phyloP scores from a whole-genome alignment of 2,888 invertebrate genomes.

The Nomada flava region DNA sequence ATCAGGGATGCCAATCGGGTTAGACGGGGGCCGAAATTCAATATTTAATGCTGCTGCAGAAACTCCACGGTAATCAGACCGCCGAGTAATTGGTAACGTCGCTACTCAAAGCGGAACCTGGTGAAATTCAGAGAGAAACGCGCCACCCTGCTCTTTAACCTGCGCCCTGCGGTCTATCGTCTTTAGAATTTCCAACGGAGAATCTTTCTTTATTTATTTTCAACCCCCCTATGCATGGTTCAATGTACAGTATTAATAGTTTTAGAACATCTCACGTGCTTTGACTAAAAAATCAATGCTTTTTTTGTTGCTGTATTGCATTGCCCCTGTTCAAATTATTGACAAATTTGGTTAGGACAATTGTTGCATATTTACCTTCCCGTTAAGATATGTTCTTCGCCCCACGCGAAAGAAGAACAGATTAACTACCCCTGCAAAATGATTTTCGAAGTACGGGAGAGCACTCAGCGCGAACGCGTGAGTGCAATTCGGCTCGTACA shows the following conservation, averaged over 20 bases:
- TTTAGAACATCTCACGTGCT: no score
- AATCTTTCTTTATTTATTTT: background rate
- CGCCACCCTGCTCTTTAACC: conserved; percentile 7
- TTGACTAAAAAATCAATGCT: background rate
- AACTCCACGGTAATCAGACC: conserved; percentile 76
- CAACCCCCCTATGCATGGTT: background rate
- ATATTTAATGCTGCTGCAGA: conserved; percentile 75
- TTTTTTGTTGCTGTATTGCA: no score
- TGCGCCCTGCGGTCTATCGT: background rate
- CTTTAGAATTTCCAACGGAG: background rate
- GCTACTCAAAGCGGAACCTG: conserved; percentile 64
- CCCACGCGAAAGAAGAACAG: background rate
- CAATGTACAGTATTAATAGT: background rate
- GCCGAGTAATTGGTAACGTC: conserved; percentile 67
- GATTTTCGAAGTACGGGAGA: conserved; percentile 23
- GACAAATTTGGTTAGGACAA: no score
- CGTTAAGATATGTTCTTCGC: background rate
- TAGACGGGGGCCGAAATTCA: conserved; percentile 73
- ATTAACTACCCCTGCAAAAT: conserved; percentile 24
- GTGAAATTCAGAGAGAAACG: conserved; percentile 41
- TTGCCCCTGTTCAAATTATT: no score
- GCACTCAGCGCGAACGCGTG: conserved; percentile 4
- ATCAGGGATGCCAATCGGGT: conserved; percentile 70
- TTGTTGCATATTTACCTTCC: background rate
- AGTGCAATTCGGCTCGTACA: conserved; percentile 21